Evolutionary conservation across 1,140 invertebrate species (phyloP), one percentile per base, ranked within the genome.

Genomic region (Caenorhabditis latens): DNA sequence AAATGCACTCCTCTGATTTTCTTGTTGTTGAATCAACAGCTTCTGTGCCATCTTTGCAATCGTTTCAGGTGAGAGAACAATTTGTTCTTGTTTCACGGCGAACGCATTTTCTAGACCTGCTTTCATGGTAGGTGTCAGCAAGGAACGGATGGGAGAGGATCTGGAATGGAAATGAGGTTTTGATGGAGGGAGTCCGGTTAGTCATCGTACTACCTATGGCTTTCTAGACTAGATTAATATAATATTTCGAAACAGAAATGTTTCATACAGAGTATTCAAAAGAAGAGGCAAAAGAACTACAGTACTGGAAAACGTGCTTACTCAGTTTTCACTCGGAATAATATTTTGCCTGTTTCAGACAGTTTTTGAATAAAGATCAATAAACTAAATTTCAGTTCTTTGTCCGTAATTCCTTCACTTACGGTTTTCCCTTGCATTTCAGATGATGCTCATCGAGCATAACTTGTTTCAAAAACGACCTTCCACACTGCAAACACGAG

Each of bases 361-460:
- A 32, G 32, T 32, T 32, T 32, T 32, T 32, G 32, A 32, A 32
- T 32, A 32, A 32, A 32, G 32, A 32, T 32, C 32, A 32, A 32
- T 32, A 1, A 32, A 32, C 32, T 32, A 32, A 32, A 32, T 32
- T 32, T 32, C 32, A 32, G 32, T 32, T 32, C n/a, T n/a, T n/a
- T n/a, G n/a, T n/a, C n/a, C n/a, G n/a, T 32, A 32, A 32, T 32
- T 2, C 32, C 2, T 32, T 32, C 32, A 86, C 58, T 57, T 46
- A 84, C 58, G 85, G 85, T 86, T 84, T 67, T 50, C 88, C 88
- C 86, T 92, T 92, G 89, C 91, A 92, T 53, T 90, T 90, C 32
- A 85, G 19, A 48, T 71, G 53, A 86, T 92, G 91, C 55, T 91
- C 91, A 5, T 92, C 90, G n/a, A 92, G 79, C 6, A 85, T 86